phyloP scores from a whole-genome alignment of 2,888 invertebrate species.

The Ptilodon capucinus region DNA sequence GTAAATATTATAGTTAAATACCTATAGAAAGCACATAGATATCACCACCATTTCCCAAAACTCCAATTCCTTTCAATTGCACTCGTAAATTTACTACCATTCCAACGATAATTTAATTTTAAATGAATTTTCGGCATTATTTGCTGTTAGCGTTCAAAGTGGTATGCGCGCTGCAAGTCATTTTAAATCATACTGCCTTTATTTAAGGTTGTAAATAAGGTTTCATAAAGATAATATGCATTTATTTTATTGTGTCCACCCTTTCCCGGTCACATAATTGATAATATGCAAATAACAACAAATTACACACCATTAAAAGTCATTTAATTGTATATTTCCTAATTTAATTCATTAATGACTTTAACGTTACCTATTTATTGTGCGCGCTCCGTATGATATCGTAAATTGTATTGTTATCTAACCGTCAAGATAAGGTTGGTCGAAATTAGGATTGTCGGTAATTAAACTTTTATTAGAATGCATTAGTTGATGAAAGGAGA shows the following conservation, averaged over 20 bases:
- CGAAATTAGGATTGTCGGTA: constrained; percentile 46
- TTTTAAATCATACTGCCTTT: constrained; percentile 3
- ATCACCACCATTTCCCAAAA: background rate
- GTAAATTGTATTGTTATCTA: constrained; percentile 50
- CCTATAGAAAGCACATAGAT: constrained; percentile 18
- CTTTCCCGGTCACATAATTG: constrained; percentile 23
- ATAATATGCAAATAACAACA: constrained; percentile 33
- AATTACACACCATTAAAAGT: constrained; percentile 33
- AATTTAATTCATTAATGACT: constrained; percentile 25
- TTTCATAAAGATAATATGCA: constrained; percentile 7
- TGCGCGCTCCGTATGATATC: constrained; percentile 26
- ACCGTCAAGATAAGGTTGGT: constrained; percentile 43
- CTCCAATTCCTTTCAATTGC: constrained; percentile 35
- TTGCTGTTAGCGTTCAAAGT: constrained; percentile 20
- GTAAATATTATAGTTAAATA: constrained; percentile 51
- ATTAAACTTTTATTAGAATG: constrained; percentile 58
- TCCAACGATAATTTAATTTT: constrained; percentile 33
- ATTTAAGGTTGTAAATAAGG: constrained; percentile 5
- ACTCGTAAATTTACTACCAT: constrained; percentile 34
- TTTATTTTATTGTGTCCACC: constrained; percentile 21
- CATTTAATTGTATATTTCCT: constrained; percentile 25
- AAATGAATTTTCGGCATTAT: constrained; percentile 24
- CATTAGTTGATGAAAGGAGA: constrained; percentile 40
- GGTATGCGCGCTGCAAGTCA: constrained; percentile 3
- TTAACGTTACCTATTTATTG: constrained; percentile 16